Conservation (phyloP, 2,888 invertebrate species). For the Synergus laeviventris region DNA sequence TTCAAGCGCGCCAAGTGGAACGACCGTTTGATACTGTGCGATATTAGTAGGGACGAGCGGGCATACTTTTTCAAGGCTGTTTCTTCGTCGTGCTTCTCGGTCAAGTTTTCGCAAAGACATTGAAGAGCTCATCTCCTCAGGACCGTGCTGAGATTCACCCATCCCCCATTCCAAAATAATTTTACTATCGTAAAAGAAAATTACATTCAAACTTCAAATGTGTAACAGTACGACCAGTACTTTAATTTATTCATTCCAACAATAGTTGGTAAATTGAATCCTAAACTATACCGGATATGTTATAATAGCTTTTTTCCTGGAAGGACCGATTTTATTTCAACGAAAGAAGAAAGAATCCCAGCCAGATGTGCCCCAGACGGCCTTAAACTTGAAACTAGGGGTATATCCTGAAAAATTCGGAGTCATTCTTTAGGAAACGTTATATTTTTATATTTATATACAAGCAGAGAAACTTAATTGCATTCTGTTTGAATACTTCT, state of each 20-base stretch:
- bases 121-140: constrained; percentile 48
- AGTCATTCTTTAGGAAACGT: not conserved
- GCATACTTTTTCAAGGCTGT: constrained; percentile 62
- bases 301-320: constrained; percentile 14
- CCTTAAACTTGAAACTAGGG: not conserved
- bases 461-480: not conserved
- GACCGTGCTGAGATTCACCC: constrained; percentile 38
- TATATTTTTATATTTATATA: not conserved
- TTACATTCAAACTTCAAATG: too few relatives aligned
- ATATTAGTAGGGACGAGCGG: constrained; percentile 53
- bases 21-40: constrained; percentile 53
- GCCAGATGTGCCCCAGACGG: constrained; percentile 21
- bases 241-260: not conserved
- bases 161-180: constrained; percentile 3
- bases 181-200: not conserved
- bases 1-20: constrained; percentile 42
- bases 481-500: not conserved
- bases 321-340: not conserved
- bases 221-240: too few relatives aligned
- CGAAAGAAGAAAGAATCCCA: constrained; percentile 4
- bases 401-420: not conserved
- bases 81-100: constrained; percentile 58
- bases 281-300: not conserved
- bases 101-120: constrained; percentile 60
- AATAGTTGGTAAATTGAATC: not conserved